Evolutionary conservation across 2,797 vertebrate genomes (phyloP), one percentile per base, ranked within the genome.

Genomic region (Rhinogobio ventralis): DNA sequence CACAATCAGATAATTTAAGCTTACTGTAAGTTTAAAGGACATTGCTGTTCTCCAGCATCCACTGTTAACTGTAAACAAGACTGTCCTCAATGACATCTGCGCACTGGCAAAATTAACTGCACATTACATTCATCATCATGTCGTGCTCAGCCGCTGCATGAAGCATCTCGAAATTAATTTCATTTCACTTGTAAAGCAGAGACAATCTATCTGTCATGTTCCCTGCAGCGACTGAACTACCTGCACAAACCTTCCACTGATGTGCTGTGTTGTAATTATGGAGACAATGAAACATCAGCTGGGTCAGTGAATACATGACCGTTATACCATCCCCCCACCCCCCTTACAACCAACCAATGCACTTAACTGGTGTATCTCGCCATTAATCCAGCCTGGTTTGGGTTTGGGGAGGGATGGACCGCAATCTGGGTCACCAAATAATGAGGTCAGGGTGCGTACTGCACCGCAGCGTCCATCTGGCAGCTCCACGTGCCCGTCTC

Each of bases 371-470:
- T 73, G 87, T 39, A 76, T 85, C 62, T 88, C 78, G 68, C 62
- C 62, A 81, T 85, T 93, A 92, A 93, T 94, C 93, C 90, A 25
- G 30, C 90, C 88, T 66, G 45, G 81, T 79, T 84, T 81, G 77
- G 81, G 79, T 79, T 83, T 5, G 39, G 88, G 67, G 76, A 71
- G 19, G 72, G 89, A 23, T 39, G 64, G 69, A 79, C 75, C 60
- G 80, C 49, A 89, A 94, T 94, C 88, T 93, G 89, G 94, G 93
- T 93, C 93, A 94, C 17, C 64, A 79, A 87, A 87, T 92, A 94
- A 84, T 86, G 82, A 94, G 93, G 91, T 83, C 91, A 85, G 90
- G 90, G 90, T 81, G 89, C 88, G 90, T 91, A 90, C 91, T 86
- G 86, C 77, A 82, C 89, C 80, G 69, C 84, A 89, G 89, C 89